Conservation (phyloP, 1,140 invertebrate genomes). For the Ruditapes philippinarum region DNA sequence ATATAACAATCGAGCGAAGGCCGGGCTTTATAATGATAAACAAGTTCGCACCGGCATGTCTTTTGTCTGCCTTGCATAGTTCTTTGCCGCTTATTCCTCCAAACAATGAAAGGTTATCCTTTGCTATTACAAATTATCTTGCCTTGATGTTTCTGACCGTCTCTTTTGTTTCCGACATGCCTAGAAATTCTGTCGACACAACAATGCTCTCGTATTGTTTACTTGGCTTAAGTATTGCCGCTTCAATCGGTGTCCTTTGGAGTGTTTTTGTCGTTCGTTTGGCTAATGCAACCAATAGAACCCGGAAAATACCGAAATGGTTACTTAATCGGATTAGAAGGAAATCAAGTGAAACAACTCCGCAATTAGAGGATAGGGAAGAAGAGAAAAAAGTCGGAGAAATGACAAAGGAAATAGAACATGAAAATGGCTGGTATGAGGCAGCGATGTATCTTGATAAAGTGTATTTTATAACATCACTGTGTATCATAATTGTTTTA, state of each 20-base stretch:
- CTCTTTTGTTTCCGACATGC: background rate
- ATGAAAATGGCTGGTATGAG: conserved; percentile 1
- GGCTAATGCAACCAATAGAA: background rate
- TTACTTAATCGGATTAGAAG: too few relatives aligned
- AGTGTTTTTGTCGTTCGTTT: background rate
- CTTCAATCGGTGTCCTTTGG: background rate
- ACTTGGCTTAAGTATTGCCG: background rate
- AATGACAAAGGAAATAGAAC: background rate
- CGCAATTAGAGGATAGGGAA: too few relatives aligned
- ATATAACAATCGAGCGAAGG: background rate
- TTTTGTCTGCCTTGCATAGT: background rate
- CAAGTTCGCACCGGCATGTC: background rate
- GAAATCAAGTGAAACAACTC: too few relatives aligned
- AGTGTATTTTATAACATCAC: background rate
- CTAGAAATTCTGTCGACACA: background rate
- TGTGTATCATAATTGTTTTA: background rate
- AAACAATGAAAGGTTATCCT: background rate
- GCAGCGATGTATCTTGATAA: background rate
- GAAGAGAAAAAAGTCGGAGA: too few relatives aligned
- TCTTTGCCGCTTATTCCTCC: background rate
- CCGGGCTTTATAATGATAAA: background rate
- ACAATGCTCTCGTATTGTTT: background rate
- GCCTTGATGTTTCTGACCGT: background rate
- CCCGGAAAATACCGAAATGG: background rate
- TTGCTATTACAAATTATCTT: background rate